Evolutionary conservation across 2,888 invertebrate species (phyloP).

Genomic region (Ichneumon xanthorius): DNA sequence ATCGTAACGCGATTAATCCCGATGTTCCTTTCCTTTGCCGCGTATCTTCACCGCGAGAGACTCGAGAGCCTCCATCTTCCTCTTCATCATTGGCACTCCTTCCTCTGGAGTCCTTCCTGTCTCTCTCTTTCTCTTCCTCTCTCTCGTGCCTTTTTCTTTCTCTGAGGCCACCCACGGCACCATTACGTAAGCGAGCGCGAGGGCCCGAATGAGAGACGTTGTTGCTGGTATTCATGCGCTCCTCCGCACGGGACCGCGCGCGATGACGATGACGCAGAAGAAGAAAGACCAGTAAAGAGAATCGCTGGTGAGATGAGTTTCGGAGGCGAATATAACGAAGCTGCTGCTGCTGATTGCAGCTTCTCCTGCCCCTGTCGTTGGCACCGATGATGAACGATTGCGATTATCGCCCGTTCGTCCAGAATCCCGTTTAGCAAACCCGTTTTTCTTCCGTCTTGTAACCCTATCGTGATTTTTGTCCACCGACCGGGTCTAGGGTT

Average conservation of each 20-base stretch:
- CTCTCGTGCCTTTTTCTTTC: conserved; percentile 47
- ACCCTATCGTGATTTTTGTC: conserved; percentile 37
- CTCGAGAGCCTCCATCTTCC: conserved; percentile 49
- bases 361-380: conserved; percentile 19
- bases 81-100: conserved; percentile 58
- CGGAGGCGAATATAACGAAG: conserved; percentile 65
- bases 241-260: conserved; percentile 40
- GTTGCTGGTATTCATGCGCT: conserved; percentile 39
- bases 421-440: conserved; percentile 52
- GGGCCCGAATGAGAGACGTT: conserved; percentile 63
- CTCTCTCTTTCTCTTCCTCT: conserved; percentile 14
- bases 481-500: background rate
- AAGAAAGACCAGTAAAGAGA: conserved; percentile 49
- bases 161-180: conserved; percentile 66
- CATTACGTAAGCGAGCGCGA: conserved; percentile 67
- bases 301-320: conserved; percentile 62
- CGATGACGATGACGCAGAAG: conserved; percentile 60
- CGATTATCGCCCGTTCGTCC: conserved; percentile 52
- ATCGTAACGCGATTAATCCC: conserved; percentile 16
- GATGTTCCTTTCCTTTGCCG: conserved; percentile 5
- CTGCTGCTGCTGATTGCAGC: conserved; percentile 3
- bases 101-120: conserved; percentile 30
- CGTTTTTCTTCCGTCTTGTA: conserved; percentile 41
- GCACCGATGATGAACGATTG: conserved; percentile 58
- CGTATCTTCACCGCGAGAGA: conserved; percentile 13